Percentiles rank a stretch among this genome's conserved stretches.
Evolutionary conservation across 2,797 vertebrate species (phyloP).

Genomic region (Kryptolebias ocellatus): DNA sequence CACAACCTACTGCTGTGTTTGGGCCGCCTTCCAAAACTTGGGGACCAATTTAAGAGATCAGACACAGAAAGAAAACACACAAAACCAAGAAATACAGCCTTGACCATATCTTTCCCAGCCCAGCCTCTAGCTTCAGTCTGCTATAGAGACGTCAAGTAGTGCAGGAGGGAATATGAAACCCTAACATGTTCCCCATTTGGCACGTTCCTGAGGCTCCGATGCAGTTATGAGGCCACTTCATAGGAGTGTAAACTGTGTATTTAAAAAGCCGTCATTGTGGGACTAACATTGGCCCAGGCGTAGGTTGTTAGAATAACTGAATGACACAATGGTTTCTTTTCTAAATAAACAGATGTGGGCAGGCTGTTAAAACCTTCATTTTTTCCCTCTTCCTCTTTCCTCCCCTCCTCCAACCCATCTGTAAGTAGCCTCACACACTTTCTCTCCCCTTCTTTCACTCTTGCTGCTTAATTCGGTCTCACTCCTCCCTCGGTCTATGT

Average conservation of each 20-base stretch:
- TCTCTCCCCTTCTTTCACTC: slow-evolving; percentile 28
- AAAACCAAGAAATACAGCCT: slow-evolving; percentile 75
- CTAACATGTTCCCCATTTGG: slow-evolving; percentile 74
- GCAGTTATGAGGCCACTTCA: slow-evolving; percentile 83
- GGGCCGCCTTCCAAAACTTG: slow-evolving; percentile 72
- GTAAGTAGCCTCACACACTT: slow-evolving; percentile 45
- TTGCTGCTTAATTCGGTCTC: slow-evolving; percentile 30
- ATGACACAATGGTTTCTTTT: slow-evolving; percentile 90
- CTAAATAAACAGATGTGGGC: slow-evolving; percentile 89
- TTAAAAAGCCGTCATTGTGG: slow-evolving; percentile 83
- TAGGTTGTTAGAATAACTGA: slow-evolving; percentile 86
- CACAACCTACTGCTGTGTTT: slow-evolving; percentile 50
- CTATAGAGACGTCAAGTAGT: slow-evolving; percentile 71
- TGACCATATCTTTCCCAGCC: slow-evolving; percentile 51
- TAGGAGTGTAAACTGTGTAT: slow-evolving; percentile 83
- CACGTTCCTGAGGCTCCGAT: slow-evolving; percentile 71
- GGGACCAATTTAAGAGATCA: slow-evolving; percentile 83
- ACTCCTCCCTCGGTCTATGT: slow-evolving; percentile 59
- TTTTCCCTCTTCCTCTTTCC: slow-evolving; percentile 58
- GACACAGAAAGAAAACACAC: slow-evolving; percentile 76
- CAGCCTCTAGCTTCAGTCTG: slow-evolving; percentile 64
- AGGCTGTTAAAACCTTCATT: slow-evolving; percentile 82
- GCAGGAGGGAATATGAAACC: slow-evolving; percentile 76
- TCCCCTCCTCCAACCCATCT: slow-evolving; percentile 73
- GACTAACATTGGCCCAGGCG: slow-evolving; percentile 80